phyloP scores from a whole-genome alignment of 35 echinoderm and acorn worm species.

The Heliocidaris tuberculata region DNA sequence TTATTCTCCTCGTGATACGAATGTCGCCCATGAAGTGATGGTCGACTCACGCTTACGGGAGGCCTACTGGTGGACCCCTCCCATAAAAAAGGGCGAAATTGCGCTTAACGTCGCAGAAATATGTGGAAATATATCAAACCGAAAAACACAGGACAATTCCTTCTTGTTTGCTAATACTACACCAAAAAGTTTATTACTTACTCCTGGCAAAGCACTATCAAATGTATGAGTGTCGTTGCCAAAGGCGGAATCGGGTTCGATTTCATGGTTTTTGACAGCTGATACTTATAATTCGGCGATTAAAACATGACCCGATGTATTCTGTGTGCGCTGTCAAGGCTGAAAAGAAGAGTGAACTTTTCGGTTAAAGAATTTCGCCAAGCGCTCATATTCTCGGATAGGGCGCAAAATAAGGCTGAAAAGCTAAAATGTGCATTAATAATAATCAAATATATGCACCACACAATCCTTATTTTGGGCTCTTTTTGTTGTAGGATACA shows the following conservation, averaged over 20 bases:
- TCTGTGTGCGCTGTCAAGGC: not conserved
- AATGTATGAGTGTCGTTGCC: not conserved
- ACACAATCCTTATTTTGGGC: too few relatives aligned
- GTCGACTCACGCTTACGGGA: slow-evolving; percentile 7
- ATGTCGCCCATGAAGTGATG: not conserved
- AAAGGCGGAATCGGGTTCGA: not conserved
- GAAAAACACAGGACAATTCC: not conserved
- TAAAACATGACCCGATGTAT: slow-evolving; percentile 3
- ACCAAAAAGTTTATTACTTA: not conserved
- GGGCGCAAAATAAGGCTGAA: not conserved
- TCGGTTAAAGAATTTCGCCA: not conserved
- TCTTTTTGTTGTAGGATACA: not conserved
- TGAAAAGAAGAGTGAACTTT: slow-evolving; percentile 18
- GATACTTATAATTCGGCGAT: slow-evolving; percentile 10
- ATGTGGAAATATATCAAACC: not conserved
- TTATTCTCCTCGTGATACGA: not conserved
- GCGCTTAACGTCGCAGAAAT: not conserved
- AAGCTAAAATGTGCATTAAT: too few relatives aligned
- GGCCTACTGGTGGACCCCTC: not conserved
- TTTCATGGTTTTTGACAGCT: slow-evolving; percentile 17
- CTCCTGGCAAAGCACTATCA: not conserved
- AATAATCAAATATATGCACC: too few relatives aligned
- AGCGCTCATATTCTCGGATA: not conserved
- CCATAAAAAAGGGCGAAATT: not conserved
- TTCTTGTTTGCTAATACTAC: not conserved